Base-by-base conservation (phyloP, 2,888 invertebrate genomes). In the Drosophila atripex region DNA sequence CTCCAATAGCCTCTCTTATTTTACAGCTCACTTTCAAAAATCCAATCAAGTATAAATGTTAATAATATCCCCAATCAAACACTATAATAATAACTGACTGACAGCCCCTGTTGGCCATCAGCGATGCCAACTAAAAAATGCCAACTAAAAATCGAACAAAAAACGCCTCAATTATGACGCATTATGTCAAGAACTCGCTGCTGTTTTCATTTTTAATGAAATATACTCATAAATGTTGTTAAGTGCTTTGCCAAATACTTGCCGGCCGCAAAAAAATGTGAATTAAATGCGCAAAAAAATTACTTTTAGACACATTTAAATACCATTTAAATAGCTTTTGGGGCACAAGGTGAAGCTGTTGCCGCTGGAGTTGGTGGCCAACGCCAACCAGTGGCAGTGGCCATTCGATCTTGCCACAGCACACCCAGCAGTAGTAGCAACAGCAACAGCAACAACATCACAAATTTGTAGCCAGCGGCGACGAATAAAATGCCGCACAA, bases 301-400 rank as follows among this genome's bases (percentile, higher is more conserved):
- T 78, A 77, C 88, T 78, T 84, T 82, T 86, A 85, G 85, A 88
- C 83, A 86, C 88, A 89, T 89, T 88, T 89, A 87, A 88, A 88
- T 89, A 83, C 84, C 87, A 88, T 88, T 87, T 80, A 88, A 89
- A 89, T 83, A 83, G 83, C 80, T 87, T 77, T 76, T 74, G 79
- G 74, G 65, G 86, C 74, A 77, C 88, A 88, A 88, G 88, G 86
- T 87, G 88, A 83, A 77, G 86, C 80, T 60, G 75, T 43, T 43
- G 43, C 43, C 21, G 43, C 43, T 50, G 60, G 45, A 55, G 35
- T 45, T 60, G 64, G 83, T 71, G 59, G 73, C 73, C 59, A 50
- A 63, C 68, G 73, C 73, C 59, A 50, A 63, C 68, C 61, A 52
- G 47, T 66, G 63, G 64, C 66, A 58, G 56, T 61, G 55, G 50